Conservation (phyloP, 1,140 invertebrate genomes). For the Neodiprion lecontei region DNA sequence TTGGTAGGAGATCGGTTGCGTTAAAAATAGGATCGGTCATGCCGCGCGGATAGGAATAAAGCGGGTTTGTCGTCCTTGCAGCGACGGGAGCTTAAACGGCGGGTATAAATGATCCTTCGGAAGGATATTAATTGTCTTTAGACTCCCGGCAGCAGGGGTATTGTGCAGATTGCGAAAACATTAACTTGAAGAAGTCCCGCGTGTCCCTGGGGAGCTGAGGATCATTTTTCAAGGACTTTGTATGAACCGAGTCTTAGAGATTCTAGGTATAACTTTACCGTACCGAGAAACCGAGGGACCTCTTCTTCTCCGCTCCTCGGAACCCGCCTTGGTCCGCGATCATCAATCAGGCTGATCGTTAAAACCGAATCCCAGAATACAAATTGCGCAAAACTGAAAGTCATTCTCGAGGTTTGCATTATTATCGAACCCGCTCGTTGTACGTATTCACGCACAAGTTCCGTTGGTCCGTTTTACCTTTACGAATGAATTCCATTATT, state of each 20-base stretch:
- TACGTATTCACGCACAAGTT: background rate
- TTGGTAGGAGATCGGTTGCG: constrained; percentile 39
- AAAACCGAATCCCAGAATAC: constrained; percentile 58
- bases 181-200: constrained; percentile 45
- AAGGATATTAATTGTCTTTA: constrained; percentile 61
- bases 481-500: no score
- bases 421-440: background rate
- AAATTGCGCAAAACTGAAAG: constrained; percentile 46
- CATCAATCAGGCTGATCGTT: constrained; percentile 62
- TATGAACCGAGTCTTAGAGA: background rate
- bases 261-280: no score
- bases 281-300: background rate
- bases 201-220: constrained; percentile 23
- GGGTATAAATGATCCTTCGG: constrained; percentile 60
- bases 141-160: constrained; percentile 29
- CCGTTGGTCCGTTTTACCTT: background rate
- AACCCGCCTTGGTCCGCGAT: constrained; percentile 20
- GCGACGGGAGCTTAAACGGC: constrained; percentile 54
- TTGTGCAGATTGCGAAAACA: constrained; percentile 55
- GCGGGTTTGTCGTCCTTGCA: background rate
- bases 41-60: constrained; percentile 21
- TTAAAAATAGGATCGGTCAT: constrained; percentile 62
- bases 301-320: background rate
- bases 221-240: constrained; percentile 60
- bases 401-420: constrained; percentile 14